Conservation (phyloP, 2,888 invertebrate species). For the Orchesellides sinensis region DNA sequence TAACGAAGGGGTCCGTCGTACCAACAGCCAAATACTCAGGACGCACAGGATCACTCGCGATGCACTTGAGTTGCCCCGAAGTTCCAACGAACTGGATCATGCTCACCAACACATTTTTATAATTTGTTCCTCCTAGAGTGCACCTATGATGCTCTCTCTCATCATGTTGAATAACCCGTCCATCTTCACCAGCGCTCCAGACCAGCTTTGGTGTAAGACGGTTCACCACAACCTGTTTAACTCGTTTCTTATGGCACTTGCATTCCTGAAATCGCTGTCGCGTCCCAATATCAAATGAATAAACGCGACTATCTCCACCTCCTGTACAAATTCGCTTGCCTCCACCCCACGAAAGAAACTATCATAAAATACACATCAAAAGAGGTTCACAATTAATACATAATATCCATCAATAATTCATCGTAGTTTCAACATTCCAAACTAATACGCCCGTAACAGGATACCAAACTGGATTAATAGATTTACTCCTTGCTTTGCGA, state of each 20-base stretch:
- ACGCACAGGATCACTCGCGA: slow-evolving; percentile 88
- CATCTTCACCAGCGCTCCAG: slow-evolving; percentile 90
- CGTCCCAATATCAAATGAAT: slow-evolving; percentile 81
- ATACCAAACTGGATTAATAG: too few relatives aligned
- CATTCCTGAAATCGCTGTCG: slow-evolving; percentile 79
- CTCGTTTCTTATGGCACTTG: slow-evolving; percentile 90
- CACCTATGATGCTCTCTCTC: slow-evolving; percentile 89
- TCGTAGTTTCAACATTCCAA: too few relatives aligned
- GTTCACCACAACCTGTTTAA: slow-evolving; percentile 93
- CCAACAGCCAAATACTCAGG: slow-evolving; percentile 86
- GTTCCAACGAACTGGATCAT: slow-evolving; percentile 85
- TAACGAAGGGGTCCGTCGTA: slow-evolving; percentile 94
- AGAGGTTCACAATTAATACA: too few relatives aligned
- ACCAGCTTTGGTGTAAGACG: slow-evolving; percentile 90
- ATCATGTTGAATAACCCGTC: slow-evolving; percentile 93
- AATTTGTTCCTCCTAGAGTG: slow-evolving; percentile 78
- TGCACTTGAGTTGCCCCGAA: slow-evolving; percentile 91
- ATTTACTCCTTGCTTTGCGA: too few relatives aligned
- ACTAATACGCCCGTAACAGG: too few relatives aligned
- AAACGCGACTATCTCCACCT: slow-evolving; percentile 82
- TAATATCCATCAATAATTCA: too few relatives aligned
- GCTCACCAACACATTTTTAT: slow-evolving; percentile 87
- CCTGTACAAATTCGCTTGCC: slow-evolving; percentile 82
- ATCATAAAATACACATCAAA: slow-evolving; percentile 29
- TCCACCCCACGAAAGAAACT: slow-evolving; percentile 82